Evolutionary conservation across 2,888 invertebrate genomes (phyloP).

Genomic region (Thymelicus acteon): DNA sequence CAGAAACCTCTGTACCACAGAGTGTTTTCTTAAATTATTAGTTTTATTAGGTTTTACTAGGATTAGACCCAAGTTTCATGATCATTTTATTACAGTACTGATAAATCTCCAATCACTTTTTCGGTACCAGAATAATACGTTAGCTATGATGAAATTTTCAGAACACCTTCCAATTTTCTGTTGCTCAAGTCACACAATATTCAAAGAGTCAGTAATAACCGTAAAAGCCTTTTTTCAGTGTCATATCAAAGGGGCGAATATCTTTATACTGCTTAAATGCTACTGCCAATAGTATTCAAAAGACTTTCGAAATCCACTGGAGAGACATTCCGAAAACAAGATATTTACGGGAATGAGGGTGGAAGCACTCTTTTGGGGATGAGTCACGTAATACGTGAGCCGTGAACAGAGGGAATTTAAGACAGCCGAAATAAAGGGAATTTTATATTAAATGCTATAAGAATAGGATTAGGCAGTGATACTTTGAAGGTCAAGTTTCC

Average conservation of each 20-base stretch:
- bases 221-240: constrained; percentile 46
- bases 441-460: constrained; percentile 14
- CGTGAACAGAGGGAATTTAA: constrained; percentile 21
- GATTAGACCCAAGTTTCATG: too few relatives aligned
- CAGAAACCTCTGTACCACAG: too few relatives aligned
- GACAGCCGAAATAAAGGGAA: constrained; percentile 25
- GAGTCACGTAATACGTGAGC: constrained; percentile 22
- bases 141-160: background rate
- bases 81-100: background rate
- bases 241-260: constrained; percentile 43
- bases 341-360: constrained; percentile 40
- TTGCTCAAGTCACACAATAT: constrained; percentile 23
- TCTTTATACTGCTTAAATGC: constrained; percentile 41
- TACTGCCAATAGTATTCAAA: constrained; percentile 51
- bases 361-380: constrained; percentile 26
- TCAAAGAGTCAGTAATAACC: constrained; percentile 35
- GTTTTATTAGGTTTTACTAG: too few relatives aligned
- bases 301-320: constrained; percentile 48
- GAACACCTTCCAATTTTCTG: constrained; percentile 5
- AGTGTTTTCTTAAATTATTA: too few relatives aligned
- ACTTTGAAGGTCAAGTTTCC: background rate
- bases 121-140: background rate
- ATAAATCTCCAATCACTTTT: background rate
- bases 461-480: constrained; percentile 4
- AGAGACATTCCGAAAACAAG: constrained; percentile 49